Conservation (phyloP, 2,797 vertebrate species). For the Uromys caudimaculatus region DNA sequence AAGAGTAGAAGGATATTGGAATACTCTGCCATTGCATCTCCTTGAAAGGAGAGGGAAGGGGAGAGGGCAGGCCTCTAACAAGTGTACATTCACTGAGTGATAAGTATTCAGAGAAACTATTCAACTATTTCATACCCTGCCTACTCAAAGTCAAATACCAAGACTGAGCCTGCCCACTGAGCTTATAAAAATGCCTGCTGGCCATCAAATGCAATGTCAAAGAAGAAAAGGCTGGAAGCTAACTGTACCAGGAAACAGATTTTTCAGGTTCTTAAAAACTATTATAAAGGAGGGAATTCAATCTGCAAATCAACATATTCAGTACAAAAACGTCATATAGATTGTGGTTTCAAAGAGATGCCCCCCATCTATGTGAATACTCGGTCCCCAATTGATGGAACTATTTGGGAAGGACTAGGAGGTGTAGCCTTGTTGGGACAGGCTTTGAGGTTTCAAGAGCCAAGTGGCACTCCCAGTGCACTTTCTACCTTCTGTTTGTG, state of each 20-base stretch:
- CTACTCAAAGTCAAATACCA: slow-evolving; percentile 78
- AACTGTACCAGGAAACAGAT: slow-evolving; percentile 46
- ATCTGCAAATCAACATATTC: slow-evolving; percentile 40
- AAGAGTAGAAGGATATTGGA: neutral
- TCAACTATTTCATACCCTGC: slow-evolving; percentile 75
- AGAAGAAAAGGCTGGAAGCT: slow-evolving; percentile 64
- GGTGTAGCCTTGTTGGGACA: neutral
- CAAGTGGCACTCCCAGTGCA: neutral
- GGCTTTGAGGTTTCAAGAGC: neutral
- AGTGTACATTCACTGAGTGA: slow-evolving; percentile 54
- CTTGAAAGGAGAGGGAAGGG: neutral
- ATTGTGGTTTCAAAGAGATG: neutral
- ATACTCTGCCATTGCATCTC: slow-evolving; percentile 19
- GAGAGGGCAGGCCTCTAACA: slow-evolving; percentile 51
- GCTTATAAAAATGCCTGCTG: slow-evolving; percentile 65
- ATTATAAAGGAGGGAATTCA: slow-evolving; percentile 54
- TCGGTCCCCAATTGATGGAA: neutral
- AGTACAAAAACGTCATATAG: slow-evolving; percentile 7
- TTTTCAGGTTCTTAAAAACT: slow-evolving; percentile 39
- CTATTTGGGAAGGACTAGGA: neutral
- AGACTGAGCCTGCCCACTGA: slow-evolving; percentile 76
- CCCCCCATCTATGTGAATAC: neutral
- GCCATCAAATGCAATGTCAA: slow-evolving; percentile 50
- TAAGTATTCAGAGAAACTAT: slow-evolving; percentile 73
- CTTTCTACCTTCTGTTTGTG: neutral